Conservation (phyloP, 2,797 vertebrate species). For the Cossypha polioptera region DNA sequence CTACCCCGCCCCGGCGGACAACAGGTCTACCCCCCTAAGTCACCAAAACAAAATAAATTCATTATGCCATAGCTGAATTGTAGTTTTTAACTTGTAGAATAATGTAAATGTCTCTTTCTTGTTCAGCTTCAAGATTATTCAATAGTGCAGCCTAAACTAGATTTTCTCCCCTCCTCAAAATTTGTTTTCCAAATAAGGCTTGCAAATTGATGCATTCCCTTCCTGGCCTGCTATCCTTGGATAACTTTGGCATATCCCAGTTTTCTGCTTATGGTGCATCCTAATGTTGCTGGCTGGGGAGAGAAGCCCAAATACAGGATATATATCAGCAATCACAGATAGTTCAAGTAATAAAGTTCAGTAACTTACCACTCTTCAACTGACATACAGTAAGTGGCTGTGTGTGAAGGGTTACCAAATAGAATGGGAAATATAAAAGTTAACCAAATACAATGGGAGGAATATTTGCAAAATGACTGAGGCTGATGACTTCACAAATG, state of each 20-base stretch:
- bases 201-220: not conserved
- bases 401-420: not conserved
- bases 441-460: not conserved
- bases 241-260: not conserved
- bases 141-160: not conserved
- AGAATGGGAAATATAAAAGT: not conserved
- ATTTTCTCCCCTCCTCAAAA: not conserved
- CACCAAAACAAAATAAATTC: not conserved
- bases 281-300: not conserved
- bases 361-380: fast-evolving
- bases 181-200: not conserved
- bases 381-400: not conserved
- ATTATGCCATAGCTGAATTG: not conserved
- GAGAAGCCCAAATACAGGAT: not conserved
- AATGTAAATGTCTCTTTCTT: not conserved
- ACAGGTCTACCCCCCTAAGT: too few species aligned
- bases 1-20: too few species aligned
- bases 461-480: not conserved
- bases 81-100: not conserved
- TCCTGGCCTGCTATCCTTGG: not conserved
- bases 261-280: not conserved
- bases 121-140: not conserved
- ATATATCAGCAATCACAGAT: not conserved
- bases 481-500: not conserved
- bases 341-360: not conserved